These are phyloP conservation scores for Macropodus opercularis DNA, from an alignment of 2,797 vertebrate species.

Conservation along the genomic window DNA sequence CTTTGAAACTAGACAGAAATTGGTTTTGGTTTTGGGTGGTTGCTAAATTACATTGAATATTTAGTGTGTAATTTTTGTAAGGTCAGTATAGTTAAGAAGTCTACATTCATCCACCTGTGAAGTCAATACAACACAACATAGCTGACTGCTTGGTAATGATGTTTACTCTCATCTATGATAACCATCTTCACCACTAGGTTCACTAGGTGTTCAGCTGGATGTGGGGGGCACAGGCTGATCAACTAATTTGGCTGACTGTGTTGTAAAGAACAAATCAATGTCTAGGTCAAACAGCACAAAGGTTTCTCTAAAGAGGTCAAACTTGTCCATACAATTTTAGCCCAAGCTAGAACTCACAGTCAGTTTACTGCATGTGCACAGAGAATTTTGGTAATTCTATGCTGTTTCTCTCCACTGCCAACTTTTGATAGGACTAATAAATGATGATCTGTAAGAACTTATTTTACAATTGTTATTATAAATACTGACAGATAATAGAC, in stretches of 20 bases:
- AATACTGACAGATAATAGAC: not conserved
- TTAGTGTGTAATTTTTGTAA: not conserved
- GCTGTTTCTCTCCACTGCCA: not conserved
- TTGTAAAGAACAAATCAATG: slow-evolving; percentile 86
- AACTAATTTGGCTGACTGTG: slow-evolving; percentile 77
- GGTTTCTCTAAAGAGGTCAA: slow-evolving; percentile 84
- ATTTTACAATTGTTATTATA: not conserved
- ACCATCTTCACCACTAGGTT: slow-evolving; percentile 9
- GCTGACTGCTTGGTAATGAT: slow-evolving; percentile 8
- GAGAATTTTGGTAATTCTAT: slow-evolving; percentile 2
- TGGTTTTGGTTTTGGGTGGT: no score
- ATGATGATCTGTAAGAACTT: not conserved
- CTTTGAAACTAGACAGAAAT: no score
- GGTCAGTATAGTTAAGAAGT: not conserved
- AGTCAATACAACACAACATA: not conserved
- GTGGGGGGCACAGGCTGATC: slow-evolving; percentile 64
- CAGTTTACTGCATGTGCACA: slow-evolving; percentile 29
- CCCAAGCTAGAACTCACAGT: slow-evolving; percentile 58
- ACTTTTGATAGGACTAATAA: not conserved
- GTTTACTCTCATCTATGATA: slow-evolving; percentile 23
- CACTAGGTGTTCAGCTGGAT: slow-evolving; percentile 55
- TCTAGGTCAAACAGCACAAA: slow-evolving; percentile 86
- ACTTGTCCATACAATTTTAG: slow-evolving; percentile 73
- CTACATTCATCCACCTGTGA: not conserved
- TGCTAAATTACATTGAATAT: slow-evolving; percentile 4